Base-by-base conservation (phyloP, 2,113 vertebrate species). In the Apeltes quadracus region DNA sequence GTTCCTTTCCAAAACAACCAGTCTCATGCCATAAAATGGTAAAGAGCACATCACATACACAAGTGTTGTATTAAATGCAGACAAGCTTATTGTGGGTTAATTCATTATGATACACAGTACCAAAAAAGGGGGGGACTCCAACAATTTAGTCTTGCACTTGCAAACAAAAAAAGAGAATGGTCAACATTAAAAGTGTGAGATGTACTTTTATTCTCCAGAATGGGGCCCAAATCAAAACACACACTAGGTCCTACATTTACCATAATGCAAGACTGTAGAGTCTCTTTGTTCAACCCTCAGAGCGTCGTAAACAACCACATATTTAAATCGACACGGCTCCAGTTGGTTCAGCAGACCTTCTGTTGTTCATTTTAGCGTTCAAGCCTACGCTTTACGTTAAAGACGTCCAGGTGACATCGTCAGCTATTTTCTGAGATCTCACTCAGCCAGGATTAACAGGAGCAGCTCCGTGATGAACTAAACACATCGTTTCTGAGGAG, bases 51-150 rank as follows among this genome's bases (percentile, higher is more conserved):
- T 65, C n/a, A 54, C 38, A 43, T n/a, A 29, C 1, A 0, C 2
- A 32, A 51, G 7, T 32, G 20, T 54, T 68, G 1, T 3, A 5
- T 18, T 16, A 36, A 69, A 57, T 32, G 50, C 22, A 3, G 16
- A 29, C 6, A 15, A 18, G 11, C 8, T 22, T 29, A n/a, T 22
- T 61, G 11, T 59, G 3, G 29, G 36, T 29, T 50, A n/a, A 7
- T 39, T 61, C 0, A 1, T 1, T 39, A 3, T 53, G 44, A 56
- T 25, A 65, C 10, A 16, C 38, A 62, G 38, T 25, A 27, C 51
- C 71, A 39, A 61, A 58, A 69, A 48, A 38, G 69, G 78, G 75
- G 75, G 32, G 59, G 38, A 74, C 59, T 78, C 70, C 61, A 23
- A 14, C 4, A 3, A 34, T 65, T 25, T 32, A 18, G 1, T 75